A percentile compares a stretch with the other conserved stretches of the same genome.
These are phyloP conservation scores for Cotesia glomerata DNA, from an alignment of 1,140 invertebrate genomes.

Conservation along the genomic window DNA sequence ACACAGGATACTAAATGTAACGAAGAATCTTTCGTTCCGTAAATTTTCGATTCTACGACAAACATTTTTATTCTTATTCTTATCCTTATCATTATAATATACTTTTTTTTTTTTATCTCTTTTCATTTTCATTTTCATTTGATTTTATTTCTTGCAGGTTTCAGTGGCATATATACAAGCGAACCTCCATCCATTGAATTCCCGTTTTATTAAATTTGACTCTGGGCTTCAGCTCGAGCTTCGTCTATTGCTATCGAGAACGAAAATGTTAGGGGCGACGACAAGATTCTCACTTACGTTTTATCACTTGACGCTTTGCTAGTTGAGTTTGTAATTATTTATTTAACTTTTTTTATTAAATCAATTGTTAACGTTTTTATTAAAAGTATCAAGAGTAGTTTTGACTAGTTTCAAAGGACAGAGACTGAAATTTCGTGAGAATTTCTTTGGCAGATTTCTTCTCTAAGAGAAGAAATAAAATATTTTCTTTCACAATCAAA, in stretches of 20 bases:
- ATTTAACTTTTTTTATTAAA: conserved; percentile 29
- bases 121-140: background rate
- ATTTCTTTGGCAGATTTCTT: no score
- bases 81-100: no score
- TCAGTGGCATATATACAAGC: background rate
- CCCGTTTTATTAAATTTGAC: conserved; percentile 4
- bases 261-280: conserved; percentile 40
- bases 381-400: no score
- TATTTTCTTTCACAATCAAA: no score
- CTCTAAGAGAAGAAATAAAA: no score
- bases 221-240: background rate
- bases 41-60: conserved; percentile 20
- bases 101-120: background rate
- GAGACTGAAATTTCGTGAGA: no score
- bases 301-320: conserved; percentile 59
- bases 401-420: no score
- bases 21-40: conserved; percentile 13
- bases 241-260: conserved; percentile 18
- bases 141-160: no score
- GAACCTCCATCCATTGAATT: conserved; percentile 7
- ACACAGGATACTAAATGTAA: conserved; percentile 22
- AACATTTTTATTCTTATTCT: background rate
- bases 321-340: conserved; percentile 40
- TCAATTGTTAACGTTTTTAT: background rate
- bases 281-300: conserved; percentile 46